Evolutionary conservation across 2,113 vertebrate genomes (phyloP).

Genomic region (Archocentrus centrarchus): DNA sequence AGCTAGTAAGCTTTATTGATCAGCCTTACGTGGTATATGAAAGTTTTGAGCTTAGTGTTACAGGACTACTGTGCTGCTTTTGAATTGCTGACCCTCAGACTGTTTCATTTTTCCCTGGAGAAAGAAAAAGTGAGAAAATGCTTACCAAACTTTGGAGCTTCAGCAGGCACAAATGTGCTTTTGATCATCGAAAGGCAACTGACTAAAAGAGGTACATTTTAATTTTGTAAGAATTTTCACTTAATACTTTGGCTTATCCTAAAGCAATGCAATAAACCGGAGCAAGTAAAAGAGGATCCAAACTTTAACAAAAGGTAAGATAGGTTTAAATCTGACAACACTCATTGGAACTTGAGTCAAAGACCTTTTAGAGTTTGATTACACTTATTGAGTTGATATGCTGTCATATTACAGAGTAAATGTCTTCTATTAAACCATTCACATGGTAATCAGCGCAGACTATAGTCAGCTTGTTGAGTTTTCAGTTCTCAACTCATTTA

Average conservation of each 20-base stretch:
- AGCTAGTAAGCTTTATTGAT: constrained; percentile 51
- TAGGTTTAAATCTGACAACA: too few species aligned
- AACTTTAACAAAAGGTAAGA: too few species aligned
- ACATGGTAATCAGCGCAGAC: not conserved
- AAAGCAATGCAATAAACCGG: not conserved
- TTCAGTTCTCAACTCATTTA: not conserved
- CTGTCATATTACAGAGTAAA: not conserved
- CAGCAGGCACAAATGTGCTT: too few species aligned
- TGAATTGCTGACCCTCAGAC: constrained; percentile 41
- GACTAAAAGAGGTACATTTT: too few species aligned
- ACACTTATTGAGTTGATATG: not conserved
- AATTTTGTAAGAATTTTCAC: not conserved
- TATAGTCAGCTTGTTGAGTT: not conserved
- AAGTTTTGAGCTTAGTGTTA: constrained; percentile 3
- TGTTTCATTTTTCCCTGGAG: not conserved
- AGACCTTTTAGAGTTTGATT: not conserved
- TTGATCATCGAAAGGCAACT: too few species aligned
- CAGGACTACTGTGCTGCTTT: constrained; percentile 54
- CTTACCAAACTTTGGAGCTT: not conserved
- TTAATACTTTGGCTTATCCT: not conserved
- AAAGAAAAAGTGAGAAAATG: not conserved
- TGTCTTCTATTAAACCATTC: not conserved
- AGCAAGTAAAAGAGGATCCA: not conserved
- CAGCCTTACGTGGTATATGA: constrained; percentile 43
- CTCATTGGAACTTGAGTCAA: too few species aligned